A percentile compares a stretch with the other conserved stretches of the same genome.
phyloP scores from a whole-genome alignment of 2,113 vertebrate genomes.

The Orthonyx spaldingii region DNA sequence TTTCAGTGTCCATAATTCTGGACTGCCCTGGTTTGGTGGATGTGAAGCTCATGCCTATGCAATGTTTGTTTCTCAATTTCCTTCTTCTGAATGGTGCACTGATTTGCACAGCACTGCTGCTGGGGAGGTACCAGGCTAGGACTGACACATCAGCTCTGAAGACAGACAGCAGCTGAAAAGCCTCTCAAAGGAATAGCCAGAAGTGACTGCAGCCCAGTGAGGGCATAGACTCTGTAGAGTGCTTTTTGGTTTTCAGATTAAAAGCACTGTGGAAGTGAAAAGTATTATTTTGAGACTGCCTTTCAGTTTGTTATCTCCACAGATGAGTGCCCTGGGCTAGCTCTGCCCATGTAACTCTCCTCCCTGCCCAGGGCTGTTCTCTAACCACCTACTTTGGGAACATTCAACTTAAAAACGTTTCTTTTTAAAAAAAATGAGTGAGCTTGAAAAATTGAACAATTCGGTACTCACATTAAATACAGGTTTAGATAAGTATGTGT shows the following conservation, averaged over 20 bases:
- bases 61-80: background rate
- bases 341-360: background rate
- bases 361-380: background rate
- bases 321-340: background rate
- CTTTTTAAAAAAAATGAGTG: accelerated
- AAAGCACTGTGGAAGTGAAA: background rate
- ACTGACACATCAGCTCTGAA: background rate
- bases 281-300: background rate
- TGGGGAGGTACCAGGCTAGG: background rate
- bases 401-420: background rate
- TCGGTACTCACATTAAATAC: background rate
- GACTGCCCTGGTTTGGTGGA: background rate
- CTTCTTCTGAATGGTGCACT: background rate
- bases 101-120: background rate
- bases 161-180: background rate
- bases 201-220: background rate
- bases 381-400: background rate
- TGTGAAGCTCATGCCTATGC: background rate
- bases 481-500: background rate
- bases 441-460: background rate
- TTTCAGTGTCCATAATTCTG: background rate
- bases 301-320: background rate
- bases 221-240: background rate
- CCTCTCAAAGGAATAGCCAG: background rate
- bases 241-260: background rate